A percentile compares a stretch with the other conserved stretches of the same genome.
phyloP scores from a whole-genome alignment of 1,140 invertebrate genomes.

The Chironomus tepperi region DNA sequence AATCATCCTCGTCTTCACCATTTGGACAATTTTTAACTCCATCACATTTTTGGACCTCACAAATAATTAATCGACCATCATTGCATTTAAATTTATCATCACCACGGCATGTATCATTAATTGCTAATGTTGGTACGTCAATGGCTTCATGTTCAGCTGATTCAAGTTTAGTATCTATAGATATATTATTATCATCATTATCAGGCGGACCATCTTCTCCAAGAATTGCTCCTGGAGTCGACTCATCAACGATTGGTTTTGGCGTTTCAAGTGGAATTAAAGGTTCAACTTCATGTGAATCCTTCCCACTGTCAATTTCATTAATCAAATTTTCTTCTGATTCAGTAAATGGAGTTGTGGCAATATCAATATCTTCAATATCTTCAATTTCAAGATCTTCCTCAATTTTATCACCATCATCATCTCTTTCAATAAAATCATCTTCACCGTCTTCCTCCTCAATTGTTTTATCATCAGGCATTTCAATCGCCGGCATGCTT shows the following conservation, averaged over 20 bases:
- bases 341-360: not conserved
- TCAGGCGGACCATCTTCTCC: not conserved
- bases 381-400: not conserved
- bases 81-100: constrained; percentile 46
- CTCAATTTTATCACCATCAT: not conserved
- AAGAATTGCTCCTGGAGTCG: no score
- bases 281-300: constrained; percentile 46
- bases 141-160: not conserved
- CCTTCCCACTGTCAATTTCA: not conserved
- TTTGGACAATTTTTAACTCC: constrained; percentile 47
- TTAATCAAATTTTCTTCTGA: not conserved
- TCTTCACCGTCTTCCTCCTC: not conserved
- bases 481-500: not conserved
- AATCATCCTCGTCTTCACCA: constrained; percentile 45
- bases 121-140: not conserved
- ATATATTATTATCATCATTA: constrained; percentile 10
- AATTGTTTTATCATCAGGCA: no score
- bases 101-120: constrained; percentile 40
- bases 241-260: no score
- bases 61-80: constrained; percentile 38
- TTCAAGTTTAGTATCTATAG: not conserved
- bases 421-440: not conserved
- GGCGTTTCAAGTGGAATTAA: no score
- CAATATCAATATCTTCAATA: not conserved
- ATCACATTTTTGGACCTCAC: constrained; percentile 49